Conservation (phyloP, 2,113 vertebrate species). For the Jacana jacana region DNA sequence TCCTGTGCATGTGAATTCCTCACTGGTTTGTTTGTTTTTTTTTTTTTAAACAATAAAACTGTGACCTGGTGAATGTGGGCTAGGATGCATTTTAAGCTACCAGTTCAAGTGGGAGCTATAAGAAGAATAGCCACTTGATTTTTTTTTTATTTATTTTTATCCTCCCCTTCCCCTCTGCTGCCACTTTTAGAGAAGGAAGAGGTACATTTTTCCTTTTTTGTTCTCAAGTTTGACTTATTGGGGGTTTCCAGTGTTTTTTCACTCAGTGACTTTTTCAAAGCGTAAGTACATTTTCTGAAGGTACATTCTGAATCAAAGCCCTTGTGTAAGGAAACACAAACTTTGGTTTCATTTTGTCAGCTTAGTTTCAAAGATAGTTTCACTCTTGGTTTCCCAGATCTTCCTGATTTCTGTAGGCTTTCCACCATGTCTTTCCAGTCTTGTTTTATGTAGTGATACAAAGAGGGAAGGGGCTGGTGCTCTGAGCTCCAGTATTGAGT, state of each 20-base stretch:
- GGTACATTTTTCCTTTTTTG: background rate
- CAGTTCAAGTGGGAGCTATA: background rate
- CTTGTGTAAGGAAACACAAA: background rate
- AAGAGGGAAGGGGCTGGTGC: background rate
- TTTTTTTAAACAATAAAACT: background rate
- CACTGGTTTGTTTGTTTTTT: background rate
- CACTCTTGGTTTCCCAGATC: background rate
- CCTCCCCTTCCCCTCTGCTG: no score
- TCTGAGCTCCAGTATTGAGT: background rate
- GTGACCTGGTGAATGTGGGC: background rate
- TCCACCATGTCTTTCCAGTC: background rate
- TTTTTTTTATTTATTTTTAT: background rate
- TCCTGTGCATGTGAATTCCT: background rate
- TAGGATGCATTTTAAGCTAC: background rate
- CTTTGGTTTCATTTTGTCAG: background rate
- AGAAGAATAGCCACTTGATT: no score
- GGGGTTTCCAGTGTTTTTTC: background rate
- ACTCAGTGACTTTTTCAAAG: background rate
- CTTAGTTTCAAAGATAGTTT: background rate
- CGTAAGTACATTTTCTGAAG: background rate
- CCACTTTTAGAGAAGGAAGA: background rate
- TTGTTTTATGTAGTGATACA: background rate
- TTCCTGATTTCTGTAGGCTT: background rate
- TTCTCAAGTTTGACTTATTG: background rate
- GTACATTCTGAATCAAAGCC: background rate